Conservation (phyloP, 2,113 vertebrate species). For the Hippocampus zosterae region DNA sequence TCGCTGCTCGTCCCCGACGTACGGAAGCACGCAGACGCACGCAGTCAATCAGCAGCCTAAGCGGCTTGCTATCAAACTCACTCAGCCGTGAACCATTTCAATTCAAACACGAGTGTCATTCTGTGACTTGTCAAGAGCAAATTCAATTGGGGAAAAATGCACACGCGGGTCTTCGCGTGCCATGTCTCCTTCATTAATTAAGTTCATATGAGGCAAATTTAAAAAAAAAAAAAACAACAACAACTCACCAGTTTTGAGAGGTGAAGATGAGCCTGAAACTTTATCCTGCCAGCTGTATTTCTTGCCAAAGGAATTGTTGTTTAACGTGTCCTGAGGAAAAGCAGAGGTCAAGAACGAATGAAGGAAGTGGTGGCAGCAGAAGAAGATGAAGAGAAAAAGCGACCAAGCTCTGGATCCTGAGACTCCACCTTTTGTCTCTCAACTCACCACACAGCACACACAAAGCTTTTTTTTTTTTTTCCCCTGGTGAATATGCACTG, state of each 20-base stretch:
- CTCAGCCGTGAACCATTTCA: background rate
- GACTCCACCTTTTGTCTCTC: conserved; percentile 31
- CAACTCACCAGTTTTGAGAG: conserved; percentile 88
- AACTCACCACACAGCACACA: conserved; percentile 35
- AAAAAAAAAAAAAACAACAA: background rate
- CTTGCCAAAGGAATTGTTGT: conserved; percentile 97
- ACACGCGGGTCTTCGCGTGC: background rate
- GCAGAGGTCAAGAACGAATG: conserved; percentile 12
- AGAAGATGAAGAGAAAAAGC: conserved; percentile 8
- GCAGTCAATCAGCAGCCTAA: background rate
- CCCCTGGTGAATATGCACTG: conserved; percentile 55
- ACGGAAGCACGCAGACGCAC: conserved; percentile 1
- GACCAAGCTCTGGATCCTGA: conserved; percentile 27
- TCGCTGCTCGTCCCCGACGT: conserved; percentile 15
- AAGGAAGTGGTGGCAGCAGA: conserved; percentile 16
- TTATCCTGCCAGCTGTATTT: conserved; percentile 99
- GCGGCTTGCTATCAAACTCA: background rate
- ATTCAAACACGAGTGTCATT: background rate
- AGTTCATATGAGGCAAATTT: no score
- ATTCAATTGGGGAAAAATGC: background rate
- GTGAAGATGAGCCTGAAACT: conserved; percentile 89
- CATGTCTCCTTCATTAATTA: background rate
- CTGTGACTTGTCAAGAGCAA: background rate
- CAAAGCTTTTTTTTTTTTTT: conserved; percentile 45
- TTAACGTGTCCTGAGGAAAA: conserved; percentile 86